Conservation (phyloP, 2,797 vertebrate genomes). For the Eulemur coronatus region DNA sequence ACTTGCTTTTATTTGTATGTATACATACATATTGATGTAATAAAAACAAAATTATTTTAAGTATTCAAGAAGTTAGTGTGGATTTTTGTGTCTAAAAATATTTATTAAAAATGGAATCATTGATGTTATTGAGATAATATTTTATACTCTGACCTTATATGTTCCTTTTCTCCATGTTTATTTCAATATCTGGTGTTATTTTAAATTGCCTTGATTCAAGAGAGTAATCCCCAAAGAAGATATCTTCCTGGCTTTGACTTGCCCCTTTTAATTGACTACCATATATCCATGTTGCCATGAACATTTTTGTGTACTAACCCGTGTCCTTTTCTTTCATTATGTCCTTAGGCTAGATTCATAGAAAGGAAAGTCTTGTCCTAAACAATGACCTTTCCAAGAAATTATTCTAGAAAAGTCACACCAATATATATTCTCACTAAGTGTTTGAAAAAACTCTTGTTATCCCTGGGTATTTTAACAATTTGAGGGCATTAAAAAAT, state of each 20-base stretch:
- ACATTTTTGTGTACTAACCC: neutral
- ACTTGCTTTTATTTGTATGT: neutral
- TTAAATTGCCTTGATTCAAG: neutral
- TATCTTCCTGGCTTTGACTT: neutral
- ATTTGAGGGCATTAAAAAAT: neutral
- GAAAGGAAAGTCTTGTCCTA: conserved; percentile 1
- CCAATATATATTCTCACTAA: neutral
- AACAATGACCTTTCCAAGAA: conserved; percentile 23
- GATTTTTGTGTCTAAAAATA: conserved; percentile 41
- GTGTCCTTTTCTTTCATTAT: neutral
- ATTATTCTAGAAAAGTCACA: conserved; percentile 36
- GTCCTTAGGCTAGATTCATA: neutral
- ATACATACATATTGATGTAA: neutral
- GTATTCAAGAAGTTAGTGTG: neutral
- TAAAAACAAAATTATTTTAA: conserved; percentile 20
- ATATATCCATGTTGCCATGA: neutral
- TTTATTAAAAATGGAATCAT: neutral
- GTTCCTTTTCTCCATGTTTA: neutral
- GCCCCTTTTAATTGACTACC: neutral
- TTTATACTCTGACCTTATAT: neutral
- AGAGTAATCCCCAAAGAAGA: neutral
- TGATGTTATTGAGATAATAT: neutral
- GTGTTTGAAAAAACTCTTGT: conserved; percentile 29
- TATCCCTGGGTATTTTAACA: neutral
- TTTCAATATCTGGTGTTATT: neutral